Base-by-base conservation (phyloP, 2,797 vertebrate species). In the Lepidocolaptes lacrymiger region DNA sequence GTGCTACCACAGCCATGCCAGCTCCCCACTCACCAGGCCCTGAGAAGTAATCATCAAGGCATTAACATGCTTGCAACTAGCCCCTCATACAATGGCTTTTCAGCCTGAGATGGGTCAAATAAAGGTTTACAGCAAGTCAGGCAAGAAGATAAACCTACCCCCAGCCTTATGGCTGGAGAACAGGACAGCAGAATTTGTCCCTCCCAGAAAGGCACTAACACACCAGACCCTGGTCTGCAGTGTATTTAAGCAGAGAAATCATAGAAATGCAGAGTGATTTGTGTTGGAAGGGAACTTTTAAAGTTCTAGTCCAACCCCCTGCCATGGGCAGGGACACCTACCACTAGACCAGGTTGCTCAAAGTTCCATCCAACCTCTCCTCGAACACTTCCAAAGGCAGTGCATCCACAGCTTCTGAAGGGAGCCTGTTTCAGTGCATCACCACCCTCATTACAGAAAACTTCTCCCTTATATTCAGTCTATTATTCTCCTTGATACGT, bases 271-370 rank as follows among this genome's bases (percentile, higher is more conserved):
- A 55, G 41, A 41, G 30, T 15, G 18, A 32, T 54, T 37, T 77
- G 51, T 12, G 9, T 18, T 81, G 52, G 71, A 85, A 82, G 20
- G 12, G 24, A 64, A 21, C 20, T 64, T 49, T 71, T 36, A 28
- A 77, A 74, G 64, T 55, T 16, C 27, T n/a, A 39, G 26, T 55
- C 6, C 75, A 81, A 26, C 2, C 18, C 37, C 14, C 37, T 78
- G 27, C 21, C 0, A 0, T 20, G 4, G 27, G 23, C n/a, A 75
- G 37, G 7, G 37, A 61, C 36, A 52, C 6, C 24, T 58, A 62
- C 7, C 48, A 58, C 32, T 48, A 58, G 32, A 63, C 3, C 18
- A 67, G 24, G 18, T 23, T 72, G 54, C 28, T 54, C 41, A 43
- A 52, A 76, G 54, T 14, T 46, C 32, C 4, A 1, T 54, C 54